Percentiles rank a stretch among this genome's conserved stretches.
Conservation (phyloP, 2,888 invertebrate genomes). For the Adineta ricciae region DNA sequence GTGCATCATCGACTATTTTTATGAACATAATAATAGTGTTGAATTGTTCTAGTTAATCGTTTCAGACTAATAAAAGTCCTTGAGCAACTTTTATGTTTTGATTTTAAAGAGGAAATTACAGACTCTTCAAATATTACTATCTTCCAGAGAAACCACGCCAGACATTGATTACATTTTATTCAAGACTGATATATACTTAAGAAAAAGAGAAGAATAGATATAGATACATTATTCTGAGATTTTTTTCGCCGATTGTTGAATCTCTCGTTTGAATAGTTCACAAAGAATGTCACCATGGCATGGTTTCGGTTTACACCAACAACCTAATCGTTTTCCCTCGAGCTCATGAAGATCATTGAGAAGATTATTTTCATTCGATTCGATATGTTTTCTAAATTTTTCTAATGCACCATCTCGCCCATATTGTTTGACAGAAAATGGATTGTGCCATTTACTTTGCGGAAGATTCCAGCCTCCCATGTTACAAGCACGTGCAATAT, state of each 20-base stretch:
- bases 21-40: too few species aligned
- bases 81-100: too few species aligned
- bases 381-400: conserved; percentile 25
- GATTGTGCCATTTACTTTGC: conserved; percentile 30
- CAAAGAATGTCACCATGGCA: conserved; percentile 32
- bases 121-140: too few species aligned
- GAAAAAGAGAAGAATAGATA: too few species aligned
- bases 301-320: conserved; percentile 30
- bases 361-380: neutral
- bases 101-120: too few species aligned
- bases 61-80: too few species aligned
- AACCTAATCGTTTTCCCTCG: conserved; percentile 27
- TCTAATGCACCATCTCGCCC: conserved; percentile 27
- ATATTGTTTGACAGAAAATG: conserved; percentile 25
- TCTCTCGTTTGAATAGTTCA: conserved; percentile 4
- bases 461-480: conserved; percentile 21
- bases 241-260: neutral
- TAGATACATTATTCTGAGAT: too few species aligned
- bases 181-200: too few species aligned
- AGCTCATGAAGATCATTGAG: conserved; percentile 23
- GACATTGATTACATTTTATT: too few species aligned
- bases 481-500: conserved; percentile 30
- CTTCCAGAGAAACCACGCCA: too few species aligned
- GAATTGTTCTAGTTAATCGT: too few species aligned
- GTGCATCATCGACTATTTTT: too few species aligned